Conservation (phyloP, 2,113 vertebrate genomes). For the Cheirogaleus medius region DNA sequence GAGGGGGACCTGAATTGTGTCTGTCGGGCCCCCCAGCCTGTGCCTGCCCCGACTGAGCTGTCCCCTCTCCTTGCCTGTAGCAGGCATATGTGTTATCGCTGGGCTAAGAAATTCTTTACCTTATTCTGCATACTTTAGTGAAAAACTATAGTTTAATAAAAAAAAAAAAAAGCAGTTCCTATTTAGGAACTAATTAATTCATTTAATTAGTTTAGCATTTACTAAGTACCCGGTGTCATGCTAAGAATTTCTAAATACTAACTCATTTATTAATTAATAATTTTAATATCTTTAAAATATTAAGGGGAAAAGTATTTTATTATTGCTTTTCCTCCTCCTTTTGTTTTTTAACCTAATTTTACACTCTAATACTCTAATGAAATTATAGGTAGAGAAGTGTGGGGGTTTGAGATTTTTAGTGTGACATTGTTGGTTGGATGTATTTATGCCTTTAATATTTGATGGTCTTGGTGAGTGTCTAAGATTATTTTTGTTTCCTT, state of each 20-base stretch:
- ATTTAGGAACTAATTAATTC: background rate
- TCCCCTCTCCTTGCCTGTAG: accelerated
- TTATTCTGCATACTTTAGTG: background rate
- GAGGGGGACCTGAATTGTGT: too few species aligned
- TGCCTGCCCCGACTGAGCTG: accelerated
- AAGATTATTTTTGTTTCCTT: background rate
- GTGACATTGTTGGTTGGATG: too few species aligned
- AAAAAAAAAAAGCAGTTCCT: background rate
- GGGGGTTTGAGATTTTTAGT: background rate
- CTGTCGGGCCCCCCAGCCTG: accelerated
- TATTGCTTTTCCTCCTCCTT: background rate
- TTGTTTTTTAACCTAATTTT: background rate
- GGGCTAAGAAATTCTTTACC: background rate
- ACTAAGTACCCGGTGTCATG: background rate
- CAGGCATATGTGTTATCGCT: background rate
- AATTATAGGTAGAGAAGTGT: background rate
- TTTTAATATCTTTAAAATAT: background rate
- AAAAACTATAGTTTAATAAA: background rate
- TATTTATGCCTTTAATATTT: background rate
- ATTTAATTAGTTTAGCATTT: background rate
- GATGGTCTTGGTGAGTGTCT: background rate
- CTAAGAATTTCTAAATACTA: background rate
- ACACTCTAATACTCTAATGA: background rate
- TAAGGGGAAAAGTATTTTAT: background rate
- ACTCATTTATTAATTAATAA: background rate